Conservation (phyloP, 2,113 vertebrate species). For the Cochlearius cochlearius region DNA sequence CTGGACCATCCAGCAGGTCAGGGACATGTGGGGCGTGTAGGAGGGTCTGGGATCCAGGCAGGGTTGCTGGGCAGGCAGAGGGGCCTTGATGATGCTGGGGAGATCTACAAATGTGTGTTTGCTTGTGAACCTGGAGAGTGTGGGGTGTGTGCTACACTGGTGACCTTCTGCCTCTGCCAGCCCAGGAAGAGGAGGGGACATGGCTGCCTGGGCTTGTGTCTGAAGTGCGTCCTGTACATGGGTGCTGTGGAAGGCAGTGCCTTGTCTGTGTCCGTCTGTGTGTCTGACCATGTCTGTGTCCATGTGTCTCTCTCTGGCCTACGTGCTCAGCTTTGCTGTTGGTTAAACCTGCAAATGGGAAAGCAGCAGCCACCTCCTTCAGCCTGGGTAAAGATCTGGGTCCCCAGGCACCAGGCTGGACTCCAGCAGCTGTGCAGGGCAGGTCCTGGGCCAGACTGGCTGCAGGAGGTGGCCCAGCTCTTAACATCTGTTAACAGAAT, state of each 20-base stretch:
- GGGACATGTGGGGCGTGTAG: rapidly evolving
- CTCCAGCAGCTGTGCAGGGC: rapidly evolving
- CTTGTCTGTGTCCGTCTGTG: neutral
- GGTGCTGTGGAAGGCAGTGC: neutral
- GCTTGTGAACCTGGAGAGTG: too few relatives aligned
- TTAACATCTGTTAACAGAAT: neutral
- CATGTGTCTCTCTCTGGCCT: neutral
- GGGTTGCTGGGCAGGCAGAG: rapidly evolving
- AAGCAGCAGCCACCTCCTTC: neutral
- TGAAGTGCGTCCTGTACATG: rapidly evolving
- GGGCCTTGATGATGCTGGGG: rapidly evolving
- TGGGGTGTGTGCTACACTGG: neutral
- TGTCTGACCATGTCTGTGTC: rapidly evolving
- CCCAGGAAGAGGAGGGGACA: neutral
- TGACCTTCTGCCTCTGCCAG: neutral
- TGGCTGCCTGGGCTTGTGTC: neutral
- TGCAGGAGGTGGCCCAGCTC: rapidly evolving
- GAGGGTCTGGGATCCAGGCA: neutral
- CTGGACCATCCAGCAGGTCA: rapidly evolving
- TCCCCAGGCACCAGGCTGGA: neutral
- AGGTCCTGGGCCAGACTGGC: neutral
- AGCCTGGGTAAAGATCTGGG: too few relatives aligned
- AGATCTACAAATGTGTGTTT: neutral
- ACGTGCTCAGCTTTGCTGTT: neutral
- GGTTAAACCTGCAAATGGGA: neutral